These are phyloP conservation scores for Epinephelus cyanopodus DNA, from an alignment of 2,113 vertebrate genomes.

Conservation along the genomic window DNA sequence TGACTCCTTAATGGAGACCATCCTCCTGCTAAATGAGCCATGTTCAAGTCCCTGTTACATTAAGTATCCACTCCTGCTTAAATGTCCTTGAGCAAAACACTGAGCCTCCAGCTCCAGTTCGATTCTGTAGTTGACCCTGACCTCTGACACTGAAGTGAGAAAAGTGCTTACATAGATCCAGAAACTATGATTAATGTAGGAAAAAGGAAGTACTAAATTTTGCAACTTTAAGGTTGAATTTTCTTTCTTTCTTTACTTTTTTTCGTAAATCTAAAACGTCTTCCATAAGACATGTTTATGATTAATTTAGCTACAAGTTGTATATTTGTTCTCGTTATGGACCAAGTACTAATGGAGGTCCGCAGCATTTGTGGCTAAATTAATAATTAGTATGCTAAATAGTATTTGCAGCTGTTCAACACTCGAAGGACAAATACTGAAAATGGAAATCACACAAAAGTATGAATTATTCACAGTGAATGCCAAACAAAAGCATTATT, in stretches of 20 bases:
- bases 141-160: constrained; percentile 5
- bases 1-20: no score
- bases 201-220: background rate
- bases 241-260: no score
- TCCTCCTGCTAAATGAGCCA: background rate
- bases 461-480: constrained; percentile 29
- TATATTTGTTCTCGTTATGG: background rate
- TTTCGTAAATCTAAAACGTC: background rate
- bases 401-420: constrained; percentile 5
- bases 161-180: background rate
- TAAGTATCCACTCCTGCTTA: background rate
- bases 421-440: constrained; percentile 12
- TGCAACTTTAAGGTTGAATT: background rate
- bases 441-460: constrained; percentile 13
- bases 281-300: background rate
- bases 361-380: background rate
- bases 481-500: constrained; percentile 22
- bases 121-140: background rate
- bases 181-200: background rate
- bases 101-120: background rate
- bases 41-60: background rate
- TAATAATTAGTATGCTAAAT: constrained; percentile 3
- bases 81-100: constrained; percentile 1
- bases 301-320: background rate
- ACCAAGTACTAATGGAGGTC: background rate